Conservation (phyloP, 2,797 vertebrate species). For the Falco berigora region DNA sequence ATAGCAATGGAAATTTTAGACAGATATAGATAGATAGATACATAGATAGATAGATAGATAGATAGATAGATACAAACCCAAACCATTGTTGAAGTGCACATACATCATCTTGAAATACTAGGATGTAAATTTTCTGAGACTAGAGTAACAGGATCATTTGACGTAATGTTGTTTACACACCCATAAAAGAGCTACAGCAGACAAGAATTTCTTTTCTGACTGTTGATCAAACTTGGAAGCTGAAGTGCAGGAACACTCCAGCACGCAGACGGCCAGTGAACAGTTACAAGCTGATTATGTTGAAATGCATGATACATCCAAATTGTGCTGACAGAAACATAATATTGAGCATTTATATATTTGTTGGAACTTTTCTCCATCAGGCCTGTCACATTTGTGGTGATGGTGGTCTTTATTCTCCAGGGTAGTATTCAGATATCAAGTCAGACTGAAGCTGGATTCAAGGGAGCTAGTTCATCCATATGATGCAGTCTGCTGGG, state of each 20-base stretch:
- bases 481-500: background rate
- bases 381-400: background rate
- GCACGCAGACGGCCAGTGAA: background rate
- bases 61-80: background rate
- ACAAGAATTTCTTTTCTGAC: background rate
- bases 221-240: background rate
- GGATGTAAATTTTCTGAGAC: constrained; percentile 71
- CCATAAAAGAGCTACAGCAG: background rate
- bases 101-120: constrained; percentile 59
- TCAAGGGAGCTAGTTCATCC: background rate
- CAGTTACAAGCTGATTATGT: background rate
- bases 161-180: background rate
- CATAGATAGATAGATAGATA: too few species aligned
- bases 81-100: background rate
- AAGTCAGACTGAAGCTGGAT: background rate
- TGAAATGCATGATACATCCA: background rate
- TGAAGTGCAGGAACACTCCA: background rate
- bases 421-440: background rate
- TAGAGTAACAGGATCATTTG: constrained; percentile 72
- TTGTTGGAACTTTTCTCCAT: background rate
- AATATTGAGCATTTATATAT: background rate
- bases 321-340: background rate
- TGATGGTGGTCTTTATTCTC: background rate
- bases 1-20: background rate
- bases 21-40: too few species aligned